Base-by-base conservation (phyloP, 2,113 vertebrate genomes). In the Oryzias woworae region DNA sequence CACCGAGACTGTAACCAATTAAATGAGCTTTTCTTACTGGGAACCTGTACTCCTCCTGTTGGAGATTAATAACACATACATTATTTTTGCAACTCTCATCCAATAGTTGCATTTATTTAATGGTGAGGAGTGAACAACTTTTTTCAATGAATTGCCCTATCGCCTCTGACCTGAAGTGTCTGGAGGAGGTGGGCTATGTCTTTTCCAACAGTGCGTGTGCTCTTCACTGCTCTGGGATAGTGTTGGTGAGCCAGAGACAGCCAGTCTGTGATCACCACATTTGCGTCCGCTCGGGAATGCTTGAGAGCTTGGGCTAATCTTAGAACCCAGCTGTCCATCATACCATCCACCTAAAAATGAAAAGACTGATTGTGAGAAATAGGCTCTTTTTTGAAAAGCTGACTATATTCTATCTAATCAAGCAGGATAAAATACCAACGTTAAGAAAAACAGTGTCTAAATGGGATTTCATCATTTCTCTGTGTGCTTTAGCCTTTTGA, bases 1-100 rank as follows among this genome's bases (percentile, higher is more conserved):
- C 96, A 0, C 97, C 97, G 13, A 99, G 93, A 86, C 97, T 99
- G 88, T 98, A 98, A 41, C 97, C 97, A 54, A 99, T 95, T 73
- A 99, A 85, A 82, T 99, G 96, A 72, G 77, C 94, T 1, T 93
- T 93, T 76, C 84, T 91, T 53, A 85, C 82, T 73, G 95, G 90
- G 75, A 93, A 93, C 2, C 87, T 85, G 75, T 78, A 69, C 4
- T 87, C 79, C 58, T 92, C 91, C 97, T 99, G 88, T 81, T 53
- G 56, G 54, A 14, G 24, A 41, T 58, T 57, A 41, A 60, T 57
- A 13, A 71, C 26, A 67, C 14, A 0, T 24, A 22, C 5, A 20
- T 42, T 1, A 31, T 45, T 57, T 28, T 23, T 7, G 17, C 47
- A 65, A 6, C 2, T 22, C 45, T 4, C 44, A 52, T 53, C 0